These are phyloP conservation scores for Pegea sp. DNA, from an alignment of 23 tunicate species.

Conservation along the genomic window DNA sequence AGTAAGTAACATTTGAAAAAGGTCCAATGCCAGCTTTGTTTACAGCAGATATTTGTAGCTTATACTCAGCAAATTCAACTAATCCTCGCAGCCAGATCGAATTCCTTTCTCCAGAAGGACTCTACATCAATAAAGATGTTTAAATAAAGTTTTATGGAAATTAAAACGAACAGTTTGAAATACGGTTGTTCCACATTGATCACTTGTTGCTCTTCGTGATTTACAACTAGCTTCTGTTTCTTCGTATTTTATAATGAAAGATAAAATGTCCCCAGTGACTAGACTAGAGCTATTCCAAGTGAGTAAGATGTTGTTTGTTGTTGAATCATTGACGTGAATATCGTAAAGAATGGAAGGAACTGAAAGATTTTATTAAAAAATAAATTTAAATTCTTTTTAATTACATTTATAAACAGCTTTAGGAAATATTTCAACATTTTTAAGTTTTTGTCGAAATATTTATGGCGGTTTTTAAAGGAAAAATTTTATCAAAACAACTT, in stretches of 20 bases:
- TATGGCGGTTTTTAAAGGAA: no score
- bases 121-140: no score
- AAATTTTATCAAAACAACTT: no score
- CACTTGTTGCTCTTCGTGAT: neutral
- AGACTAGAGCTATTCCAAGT: slow-evolving; percentile 8
- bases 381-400: no score
- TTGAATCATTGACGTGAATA: slow-evolving; percentile 1
- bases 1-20: slow-evolving; percentile 9
- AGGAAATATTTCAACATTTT: no score
- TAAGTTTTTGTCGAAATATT: no score
- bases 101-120: no score
- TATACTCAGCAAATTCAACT: slow-evolving; percentile 2
- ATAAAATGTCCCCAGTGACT: slow-evolving; percentile 7
- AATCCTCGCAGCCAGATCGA: neutral
- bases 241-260: slow-evolving; percentile 16
- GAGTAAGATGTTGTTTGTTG: slow-evolving; percentile 3
- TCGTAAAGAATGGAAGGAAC: slow-evolving; percentile 15
- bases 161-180: no score
- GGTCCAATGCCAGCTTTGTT: slow-evolving; percentile 38
- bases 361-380: no score
- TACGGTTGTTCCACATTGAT: neutral
- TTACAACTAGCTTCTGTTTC: slow-evolving; percentile 25
- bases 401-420: no score
- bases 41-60: slow-evolving; percentile 29
- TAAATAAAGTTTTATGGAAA: no score